Conservation (phyloP, 2,888 invertebrate genomes). For the Tortrix viridana region DNA sequence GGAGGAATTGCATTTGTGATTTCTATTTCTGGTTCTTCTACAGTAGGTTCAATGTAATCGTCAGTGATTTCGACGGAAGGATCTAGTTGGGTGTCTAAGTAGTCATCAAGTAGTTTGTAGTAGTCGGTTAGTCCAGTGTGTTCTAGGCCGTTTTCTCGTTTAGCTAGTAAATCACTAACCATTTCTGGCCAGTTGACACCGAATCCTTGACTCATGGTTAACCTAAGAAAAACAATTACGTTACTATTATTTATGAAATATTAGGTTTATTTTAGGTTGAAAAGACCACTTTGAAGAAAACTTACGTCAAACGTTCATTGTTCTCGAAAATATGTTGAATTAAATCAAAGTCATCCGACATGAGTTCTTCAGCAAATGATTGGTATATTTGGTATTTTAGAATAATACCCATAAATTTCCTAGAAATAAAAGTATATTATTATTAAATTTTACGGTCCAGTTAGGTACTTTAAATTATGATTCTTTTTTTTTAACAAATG, state of each 20-base stretch:
- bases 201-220: conserved; percentile 76
- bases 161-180: conserved; percentile 75
- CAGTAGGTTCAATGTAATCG: conserved; percentile 67
- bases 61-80: conserved; percentile 57
- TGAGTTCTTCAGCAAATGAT: conserved; percentile 76
- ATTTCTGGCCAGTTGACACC: conserved; percentile 76
- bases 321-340: conserved; percentile 68
- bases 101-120: conserved; percentile 82
- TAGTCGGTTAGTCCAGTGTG: conserved; percentile 81
- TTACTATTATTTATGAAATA: neutral
- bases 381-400: conserved; percentile 84
- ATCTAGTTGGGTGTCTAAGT: conserved; percentile 78
- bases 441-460: neutral
- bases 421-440: conserved; percentile 54
- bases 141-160: conserved; percentile 76
- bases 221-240: conserved; percentile 50
- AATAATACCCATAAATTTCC: conserved; percentile 83
- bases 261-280: neutral
- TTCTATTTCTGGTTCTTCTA: conserved; percentile 48
- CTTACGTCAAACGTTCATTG: conserved; percentile 73
- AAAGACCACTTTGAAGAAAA: conserved; percentile 32
- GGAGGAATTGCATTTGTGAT: conserved; percentile 58
- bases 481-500: neutral
- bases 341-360: conserved; percentile 72
- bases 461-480: too few species aligned